phyloP scores from a whole-genome alignment of 2,888 invertebrate species.

The Trissonchulus latispiculum region DNA sequence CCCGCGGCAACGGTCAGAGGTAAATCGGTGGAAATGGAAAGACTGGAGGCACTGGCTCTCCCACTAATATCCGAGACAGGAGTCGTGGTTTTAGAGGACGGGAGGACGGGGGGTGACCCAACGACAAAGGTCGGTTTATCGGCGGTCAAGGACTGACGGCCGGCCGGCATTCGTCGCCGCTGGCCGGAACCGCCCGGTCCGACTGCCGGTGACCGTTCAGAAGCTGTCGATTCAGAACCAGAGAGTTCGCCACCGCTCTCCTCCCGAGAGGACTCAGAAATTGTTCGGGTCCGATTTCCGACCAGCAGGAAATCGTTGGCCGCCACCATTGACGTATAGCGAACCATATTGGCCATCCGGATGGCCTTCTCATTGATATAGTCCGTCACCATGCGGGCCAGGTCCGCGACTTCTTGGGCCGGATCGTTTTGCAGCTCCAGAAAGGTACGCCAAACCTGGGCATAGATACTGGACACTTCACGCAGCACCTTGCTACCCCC shows the following conservation, averaged over 20 bases:
- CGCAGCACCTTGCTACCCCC: background rate
- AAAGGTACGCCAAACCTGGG: constrained; percentile 76
- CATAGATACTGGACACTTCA: constrained; percentile 54
- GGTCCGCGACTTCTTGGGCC: constrained; percentile 64
- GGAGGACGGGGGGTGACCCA: constrained; percentile 7
- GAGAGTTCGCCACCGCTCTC: background rate
- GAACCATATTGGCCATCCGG: constrained; percentile 1
- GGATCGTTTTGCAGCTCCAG: constrained; percentile 72
- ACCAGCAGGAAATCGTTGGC: too few relatives aligned
- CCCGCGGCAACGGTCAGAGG: too few relatives aligned
- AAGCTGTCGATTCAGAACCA: background rate
- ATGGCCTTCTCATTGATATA: constrained; percentile 54
- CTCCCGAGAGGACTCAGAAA: background rate
- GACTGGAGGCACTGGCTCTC: background rate
- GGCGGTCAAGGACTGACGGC: background rate
- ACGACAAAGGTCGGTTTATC: constrained; percentile 21
- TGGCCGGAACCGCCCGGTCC: too few relatives aligned
- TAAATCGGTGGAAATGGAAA: background rate
- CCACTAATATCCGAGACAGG: background rate
- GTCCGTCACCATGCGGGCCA: constrained; percentile 66
- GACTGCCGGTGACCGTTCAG: too few relatives aligned
- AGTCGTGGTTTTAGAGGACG: background rate
- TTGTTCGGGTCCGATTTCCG: too few relatives aligned
- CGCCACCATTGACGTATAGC: background rate
- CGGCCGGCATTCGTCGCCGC: too few relatives aligned